These are phyloP conservation scores for Pantherophis vulpinus DNA, from an alignment of 2,797 vertebrate genomes.

Conservation along the genomic window DNA sequence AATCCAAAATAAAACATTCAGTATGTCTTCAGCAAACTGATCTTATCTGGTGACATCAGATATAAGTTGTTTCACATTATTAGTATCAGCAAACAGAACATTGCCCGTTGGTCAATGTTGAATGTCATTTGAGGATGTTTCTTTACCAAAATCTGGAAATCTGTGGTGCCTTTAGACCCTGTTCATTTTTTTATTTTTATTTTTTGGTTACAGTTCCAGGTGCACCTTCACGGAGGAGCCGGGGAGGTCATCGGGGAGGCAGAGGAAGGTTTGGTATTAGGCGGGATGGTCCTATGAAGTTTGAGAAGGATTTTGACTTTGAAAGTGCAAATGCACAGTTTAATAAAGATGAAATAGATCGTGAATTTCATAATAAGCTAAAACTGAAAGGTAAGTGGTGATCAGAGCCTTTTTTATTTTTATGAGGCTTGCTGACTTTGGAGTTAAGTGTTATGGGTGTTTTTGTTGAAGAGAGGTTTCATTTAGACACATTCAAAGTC, in stretches of 20 bases:
- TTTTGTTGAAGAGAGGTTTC: neutral
- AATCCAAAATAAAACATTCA: neutral
- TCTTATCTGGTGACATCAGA: neutral
- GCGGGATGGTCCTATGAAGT: conserved; percentile 92
- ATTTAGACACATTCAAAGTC: neutral
- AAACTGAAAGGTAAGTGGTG: conserved; percentile 88
- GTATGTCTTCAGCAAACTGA: neutral
- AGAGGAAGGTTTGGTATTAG: conserved; percentile 87
- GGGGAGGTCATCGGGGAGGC: conserved; percentile 86
- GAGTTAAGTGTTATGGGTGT: neutral
- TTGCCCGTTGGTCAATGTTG: neutral
- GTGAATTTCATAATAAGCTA: conserved; percentile 96
- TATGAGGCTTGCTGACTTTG: neutral
- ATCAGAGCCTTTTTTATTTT: neutral
- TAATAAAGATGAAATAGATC: conserved; percentile 97
- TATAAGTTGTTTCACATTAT: neutral
- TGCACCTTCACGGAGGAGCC: conserved; percentile 75
- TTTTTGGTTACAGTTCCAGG: conserved; percentile 63
- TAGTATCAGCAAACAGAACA: neutral
- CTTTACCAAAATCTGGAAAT: neutral
- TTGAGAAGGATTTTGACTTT: conserved; percentile 98
- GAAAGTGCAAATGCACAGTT: conserved; percentile 98
- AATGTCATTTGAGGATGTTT: neutral
- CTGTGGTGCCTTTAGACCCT: neutral
- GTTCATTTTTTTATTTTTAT: neutral